phyloP scores from a whole-genome alignment of 2,888 invertebrate species.

The Andrena minutula region DNA sequence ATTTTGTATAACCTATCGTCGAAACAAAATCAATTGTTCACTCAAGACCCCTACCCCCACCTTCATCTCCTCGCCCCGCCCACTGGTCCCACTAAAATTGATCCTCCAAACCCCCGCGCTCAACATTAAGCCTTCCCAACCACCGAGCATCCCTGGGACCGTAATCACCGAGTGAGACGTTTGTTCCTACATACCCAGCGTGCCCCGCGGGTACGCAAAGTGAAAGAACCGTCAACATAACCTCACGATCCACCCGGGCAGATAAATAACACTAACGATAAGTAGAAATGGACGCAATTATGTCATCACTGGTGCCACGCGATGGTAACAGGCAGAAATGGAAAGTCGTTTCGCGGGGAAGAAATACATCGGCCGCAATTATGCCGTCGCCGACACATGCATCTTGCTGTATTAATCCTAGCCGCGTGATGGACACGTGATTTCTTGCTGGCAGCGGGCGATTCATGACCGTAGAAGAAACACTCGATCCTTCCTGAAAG shows the following conservation, averaged over 20 bases:
- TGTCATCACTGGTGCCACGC: background rate
- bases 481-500: slow-evolving; percentile 33
- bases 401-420: slow-evolving; percentile 60
- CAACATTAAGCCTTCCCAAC: no score
- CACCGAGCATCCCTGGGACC: no score
- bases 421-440: slow-evolving; percentile 37
- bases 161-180: no score
- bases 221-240: background rate
- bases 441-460: slow-evolving; percentile 29
- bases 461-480: slow-evolving; percentile 45
- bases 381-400: slow-evolving; percentile 54
- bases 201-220: background rate
- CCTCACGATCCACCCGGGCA: background rate
- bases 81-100: no score
- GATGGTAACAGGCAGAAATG: slow-evolving; percentile 23
- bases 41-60: no score
- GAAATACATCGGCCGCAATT: slow-evolving; percentile 41
- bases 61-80: no score
- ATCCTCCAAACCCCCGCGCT: no score
- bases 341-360: slow-evolving; percentile 53
- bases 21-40: no score
- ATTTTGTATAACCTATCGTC: no score
- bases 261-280: background rate
- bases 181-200: background rate
- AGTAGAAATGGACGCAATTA: slow-evolving; percentile 14